Evolutionary conservation across 1,140 invertebrate species (phyloP).

Genomic region (Anthonomus grandis): DNA sequence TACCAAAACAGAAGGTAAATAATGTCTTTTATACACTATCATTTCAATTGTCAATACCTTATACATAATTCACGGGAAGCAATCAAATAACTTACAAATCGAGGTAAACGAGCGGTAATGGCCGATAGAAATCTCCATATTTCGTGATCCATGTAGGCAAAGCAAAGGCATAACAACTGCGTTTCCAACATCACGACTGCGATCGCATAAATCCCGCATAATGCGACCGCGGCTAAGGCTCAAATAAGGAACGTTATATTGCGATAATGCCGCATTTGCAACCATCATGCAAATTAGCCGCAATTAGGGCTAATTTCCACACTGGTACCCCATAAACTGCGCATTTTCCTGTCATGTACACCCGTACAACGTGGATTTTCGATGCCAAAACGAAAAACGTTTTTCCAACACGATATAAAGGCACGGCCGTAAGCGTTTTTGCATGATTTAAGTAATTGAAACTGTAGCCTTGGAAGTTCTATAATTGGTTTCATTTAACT

Average conservation of each 20-base stretch:
- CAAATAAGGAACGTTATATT: constrained; percentile 6
- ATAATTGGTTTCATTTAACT: too few relatives aligned
- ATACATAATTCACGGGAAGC: neutral
- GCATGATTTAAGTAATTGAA: too few relatives aligned
- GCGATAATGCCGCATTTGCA: constrained; percentile 11
- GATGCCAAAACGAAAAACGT: constrained; percentile 12
- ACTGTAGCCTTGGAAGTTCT: too few relatives aligned
- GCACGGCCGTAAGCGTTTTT: too few relatives aligned
- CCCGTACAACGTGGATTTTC: constrained; percentile 1
- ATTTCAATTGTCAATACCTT: neutral
- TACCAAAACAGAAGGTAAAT: constrained; percentile 96
- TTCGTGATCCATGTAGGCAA: constrained; percentile 10
- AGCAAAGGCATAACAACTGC: neutral
- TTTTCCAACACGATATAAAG: constrained; percentile 27
- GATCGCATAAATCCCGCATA: constrained; percentile 7
- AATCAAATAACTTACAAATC: constrained; percentile 2
- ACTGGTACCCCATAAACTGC: constrained; percentile 32
- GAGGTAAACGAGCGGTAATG: constrained; percentile 4
- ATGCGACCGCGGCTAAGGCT: neutral
- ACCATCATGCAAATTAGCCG: constrained; percentile 28
- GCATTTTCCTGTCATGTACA: constrained; percentile 32
- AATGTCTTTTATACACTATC: neutral
- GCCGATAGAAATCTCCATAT: constrained; percentile 16
- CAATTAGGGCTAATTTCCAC: constrained; percentile 36
- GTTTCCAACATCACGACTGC: neutral